phyloP scores from a whole-genome alignment of 1,140 invertebrate genomes.

The Oreohelix idahoensis region DNA sequence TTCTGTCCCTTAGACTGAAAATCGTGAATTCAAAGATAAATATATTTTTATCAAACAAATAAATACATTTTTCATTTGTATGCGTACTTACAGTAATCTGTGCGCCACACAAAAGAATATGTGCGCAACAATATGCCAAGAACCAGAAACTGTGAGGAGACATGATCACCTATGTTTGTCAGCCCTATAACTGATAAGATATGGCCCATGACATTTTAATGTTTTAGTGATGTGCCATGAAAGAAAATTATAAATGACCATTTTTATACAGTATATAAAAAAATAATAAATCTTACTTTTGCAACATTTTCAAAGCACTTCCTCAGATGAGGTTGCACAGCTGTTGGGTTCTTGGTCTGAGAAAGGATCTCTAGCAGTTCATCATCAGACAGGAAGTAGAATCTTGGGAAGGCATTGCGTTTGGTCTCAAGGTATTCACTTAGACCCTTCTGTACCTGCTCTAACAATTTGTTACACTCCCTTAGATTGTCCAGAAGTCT shows the following conservation, averaged over 20 bases:
- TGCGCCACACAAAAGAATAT: too few relatives aligned
- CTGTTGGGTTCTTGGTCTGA: slow-evolving; percentile 85
- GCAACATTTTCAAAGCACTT: slow-evolving; percentile 87
- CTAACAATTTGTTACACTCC: slow-evolving; percentile 80
- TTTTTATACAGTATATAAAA: background rate
- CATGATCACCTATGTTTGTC: too few relatives aligned
- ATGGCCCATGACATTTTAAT: too few relatives aligned
- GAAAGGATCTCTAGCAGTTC: slow-evolving; percentile 88
- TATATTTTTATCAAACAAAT: too few relatives aligned
- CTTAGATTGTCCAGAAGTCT: slow-evolving; percentile 79
- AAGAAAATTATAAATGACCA: background rate
- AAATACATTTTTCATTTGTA: too few relatives aligned
- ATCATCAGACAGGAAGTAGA: slow-evolving; percentile 92
- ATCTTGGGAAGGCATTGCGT: slow-evolving; percentile 83
- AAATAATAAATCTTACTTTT: slow-evolving; percentile 73
- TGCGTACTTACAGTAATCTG: too few relatives aligned
- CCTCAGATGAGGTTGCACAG: slow-evolving; percentile 84
- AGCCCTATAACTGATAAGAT: too few relatives aligned
- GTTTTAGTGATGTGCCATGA: too few relatives aligned
- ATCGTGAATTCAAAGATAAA: too few relatives aligned
- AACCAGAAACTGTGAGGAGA: too few relatives aligned
- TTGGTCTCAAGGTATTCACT: slow-evolving; percentile 88
- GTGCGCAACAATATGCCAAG: too few relatives aligned
- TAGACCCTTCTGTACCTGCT: slow-evolving; percentile 82
- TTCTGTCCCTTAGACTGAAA: too few relatives aligned